These are phyloP conservation scores for Gymnothorax javanicus DNA, from an alignment of 2,797 vertebrate species.

Conservation along the genomic window DNA sequence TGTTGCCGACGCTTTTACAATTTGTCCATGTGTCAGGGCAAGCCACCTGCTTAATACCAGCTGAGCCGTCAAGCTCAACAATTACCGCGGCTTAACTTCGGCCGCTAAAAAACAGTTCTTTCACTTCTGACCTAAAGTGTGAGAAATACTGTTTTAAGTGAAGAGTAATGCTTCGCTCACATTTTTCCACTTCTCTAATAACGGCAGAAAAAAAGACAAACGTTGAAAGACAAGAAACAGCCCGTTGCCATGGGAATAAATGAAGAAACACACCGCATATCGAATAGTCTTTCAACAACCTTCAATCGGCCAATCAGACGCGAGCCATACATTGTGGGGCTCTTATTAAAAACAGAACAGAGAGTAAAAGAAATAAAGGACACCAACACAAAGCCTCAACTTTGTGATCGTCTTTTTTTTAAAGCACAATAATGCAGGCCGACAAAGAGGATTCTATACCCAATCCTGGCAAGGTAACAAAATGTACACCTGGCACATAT, in stretches of 20 bases:
- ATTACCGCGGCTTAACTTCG: slow-evolving; percentile 63
- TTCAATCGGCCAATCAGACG: slow-evolving; percentile 61
- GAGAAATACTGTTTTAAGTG: slow-evolving; percentile 49
- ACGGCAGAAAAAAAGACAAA: slow-evolving; percentile 1
- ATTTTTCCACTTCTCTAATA: not conserved
- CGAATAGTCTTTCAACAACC: slow-evolving; percentile 64
- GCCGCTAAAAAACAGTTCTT: slow-evolving; percentile 53
- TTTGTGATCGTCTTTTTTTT: not conserved
- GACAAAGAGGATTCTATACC: not conserved
- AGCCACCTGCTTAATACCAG: slow-evolving; percentile 70
- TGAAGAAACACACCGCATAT: slow-evolving; percentile 44
- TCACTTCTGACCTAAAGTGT: slow-evolving; percentile 50
- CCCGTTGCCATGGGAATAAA: slow-evolving; percentile 46
- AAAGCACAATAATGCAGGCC: not conserved
- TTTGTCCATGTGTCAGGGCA: slow-evolving; percentile 56
- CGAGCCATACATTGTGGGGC: slow-evolving; percentile 46
- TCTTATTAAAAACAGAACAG: slow-evolving; percentile 58
- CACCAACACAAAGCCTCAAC: not conserved
- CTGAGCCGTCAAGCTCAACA: slow-evolving; percentile 64
- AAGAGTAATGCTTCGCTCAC: not conserved
- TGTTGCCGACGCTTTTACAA: slow-evolving; percentile 63
- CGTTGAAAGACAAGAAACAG: slow-evolving; percentile 48
- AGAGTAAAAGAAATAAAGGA: slow-evolving; percentile 25
- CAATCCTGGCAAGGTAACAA: slow-evolving; percentile 39
- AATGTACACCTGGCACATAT: slow-evolving; percentile 60